These are phyloP conservation scores for Picathartes gymnocephalus DNA, from an alignment of 2,113 vertebrate species.

Conservation along the genomic window DNA sequence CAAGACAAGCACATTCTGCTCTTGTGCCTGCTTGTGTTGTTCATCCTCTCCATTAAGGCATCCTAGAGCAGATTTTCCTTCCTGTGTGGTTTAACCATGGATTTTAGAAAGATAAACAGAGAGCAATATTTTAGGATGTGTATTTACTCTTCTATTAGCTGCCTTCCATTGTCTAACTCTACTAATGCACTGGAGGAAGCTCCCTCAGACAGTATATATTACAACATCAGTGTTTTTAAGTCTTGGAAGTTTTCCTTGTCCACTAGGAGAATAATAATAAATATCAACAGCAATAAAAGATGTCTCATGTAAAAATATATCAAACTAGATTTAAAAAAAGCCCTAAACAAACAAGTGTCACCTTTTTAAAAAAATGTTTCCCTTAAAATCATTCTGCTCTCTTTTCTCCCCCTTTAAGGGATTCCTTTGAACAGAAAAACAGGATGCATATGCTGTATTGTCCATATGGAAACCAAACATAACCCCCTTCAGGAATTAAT, in stretches of 20 bases:
- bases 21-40: not conserved
- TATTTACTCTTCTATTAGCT: not conserved
- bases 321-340: not conserved
- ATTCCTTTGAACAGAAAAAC: not conserved
- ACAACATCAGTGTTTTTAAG: not conserved
- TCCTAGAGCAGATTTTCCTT: not conserved
- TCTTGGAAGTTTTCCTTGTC: not conserved
- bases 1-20: not conserved
- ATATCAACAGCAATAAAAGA: not conserved
- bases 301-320: not conserved
- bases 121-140: not conserved
- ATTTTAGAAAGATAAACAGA: not conserved
- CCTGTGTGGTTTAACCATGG: not conserved
- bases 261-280: not conserved
- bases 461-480: constrained; percentile 6
- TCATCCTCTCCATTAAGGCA: not conserved
- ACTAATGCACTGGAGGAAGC: not conserved
- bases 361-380: not conserved
- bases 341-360: not conserved
- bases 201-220: not conserved
- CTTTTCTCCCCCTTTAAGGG: not conserved
- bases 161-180: not conserved
- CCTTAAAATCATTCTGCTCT: not conserved
- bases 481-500: constrained; percentile 39
- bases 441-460: not conserved